phyloP scores from a whole-genome alignment of 2,888 invertebrate genomes.

The Deroplatys truncata region DNA sequence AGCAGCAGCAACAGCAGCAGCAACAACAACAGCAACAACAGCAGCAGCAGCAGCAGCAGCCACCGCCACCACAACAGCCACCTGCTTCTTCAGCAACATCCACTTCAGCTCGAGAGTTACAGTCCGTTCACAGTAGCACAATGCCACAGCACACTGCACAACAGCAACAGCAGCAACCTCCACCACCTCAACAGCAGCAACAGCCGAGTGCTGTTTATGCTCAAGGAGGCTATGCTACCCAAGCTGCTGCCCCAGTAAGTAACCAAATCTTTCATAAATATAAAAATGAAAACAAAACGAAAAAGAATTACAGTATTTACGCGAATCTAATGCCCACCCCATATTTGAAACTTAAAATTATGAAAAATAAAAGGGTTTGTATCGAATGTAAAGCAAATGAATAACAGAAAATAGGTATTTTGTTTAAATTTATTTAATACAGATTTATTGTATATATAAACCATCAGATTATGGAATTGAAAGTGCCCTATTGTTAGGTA shows the following conservation, averaged over 20 bases:
- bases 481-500: no score
- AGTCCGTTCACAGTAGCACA: slow-evolving; percentile 31
- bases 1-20: neutral
- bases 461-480: no score
- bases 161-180: slow-evolving; percentile 38
- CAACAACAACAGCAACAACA: neutral
- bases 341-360: no score
- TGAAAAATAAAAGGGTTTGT: no score
- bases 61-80: neutral
- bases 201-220: slow-evolving; percentile 42
- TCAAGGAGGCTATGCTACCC: slow-evolving; percentile 38
- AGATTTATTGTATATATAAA: no score
- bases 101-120: neutral
- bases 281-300: no score
- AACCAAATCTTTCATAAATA: neutral
- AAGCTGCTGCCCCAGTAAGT: neutral
- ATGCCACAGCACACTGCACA: slow-evolving; percentile 41
- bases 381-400: no score
- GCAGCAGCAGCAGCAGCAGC: neutral
- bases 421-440: no score
- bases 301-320: no score
- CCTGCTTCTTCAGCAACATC: neutral
- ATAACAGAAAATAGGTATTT: no score
- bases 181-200: slow-evolving; percentile 42
- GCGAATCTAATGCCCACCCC: no score